These are phyloP conservation scores for Drosophila paulistorum DNA, from an alignment of 1,140 invertebrate genomes.

Conservation along the genomic window DNA sequence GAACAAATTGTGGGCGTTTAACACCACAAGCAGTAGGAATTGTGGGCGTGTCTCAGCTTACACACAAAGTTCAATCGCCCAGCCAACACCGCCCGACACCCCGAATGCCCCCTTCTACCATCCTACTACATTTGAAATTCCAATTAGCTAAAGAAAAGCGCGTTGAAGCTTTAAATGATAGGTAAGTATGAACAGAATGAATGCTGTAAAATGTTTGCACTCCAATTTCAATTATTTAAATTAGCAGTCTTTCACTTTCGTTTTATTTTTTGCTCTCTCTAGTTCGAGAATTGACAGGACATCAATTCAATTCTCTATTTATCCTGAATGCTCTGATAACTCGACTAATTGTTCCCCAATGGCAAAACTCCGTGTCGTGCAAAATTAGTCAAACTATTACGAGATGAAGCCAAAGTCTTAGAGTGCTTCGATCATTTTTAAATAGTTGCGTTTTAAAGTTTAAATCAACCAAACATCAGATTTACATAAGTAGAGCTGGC, in stretches of 20 bases:
- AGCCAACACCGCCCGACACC: not conserved
- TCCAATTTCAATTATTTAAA: conserved; percentile 10
- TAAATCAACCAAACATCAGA: no score
- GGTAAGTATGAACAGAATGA: conserved; percentile 1
- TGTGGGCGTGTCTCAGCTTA: conserved; percentile 12
- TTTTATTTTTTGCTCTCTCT: not conserved
- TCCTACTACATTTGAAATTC: conserved; percentile 45
- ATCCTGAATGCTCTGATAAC: not conserved
- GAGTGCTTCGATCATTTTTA: no score
- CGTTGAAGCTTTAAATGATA: not conserved
- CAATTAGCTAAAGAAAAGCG: conserved; percentile 39
- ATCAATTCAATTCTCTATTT: conserved; percentile 3
- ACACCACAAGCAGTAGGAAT: not conserved
- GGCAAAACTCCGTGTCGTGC: not conserved
- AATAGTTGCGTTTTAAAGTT: no score
- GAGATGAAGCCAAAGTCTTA: no score
- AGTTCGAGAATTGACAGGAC: not conserved
- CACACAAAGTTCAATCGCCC: not conserved
- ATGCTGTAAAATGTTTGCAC: conserved; percentile 9
- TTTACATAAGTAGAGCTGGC: no score
- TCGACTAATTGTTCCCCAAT: not conserved
- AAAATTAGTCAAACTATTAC: no score
- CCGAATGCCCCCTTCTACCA: not conserved
- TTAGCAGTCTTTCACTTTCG: not conserved
- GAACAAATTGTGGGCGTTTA: conserved; percentile 29